Evolutionary conservation across 1,140 invertebrate genomes (phyloP).

Genomic region (Eueides isabella): DNA sequence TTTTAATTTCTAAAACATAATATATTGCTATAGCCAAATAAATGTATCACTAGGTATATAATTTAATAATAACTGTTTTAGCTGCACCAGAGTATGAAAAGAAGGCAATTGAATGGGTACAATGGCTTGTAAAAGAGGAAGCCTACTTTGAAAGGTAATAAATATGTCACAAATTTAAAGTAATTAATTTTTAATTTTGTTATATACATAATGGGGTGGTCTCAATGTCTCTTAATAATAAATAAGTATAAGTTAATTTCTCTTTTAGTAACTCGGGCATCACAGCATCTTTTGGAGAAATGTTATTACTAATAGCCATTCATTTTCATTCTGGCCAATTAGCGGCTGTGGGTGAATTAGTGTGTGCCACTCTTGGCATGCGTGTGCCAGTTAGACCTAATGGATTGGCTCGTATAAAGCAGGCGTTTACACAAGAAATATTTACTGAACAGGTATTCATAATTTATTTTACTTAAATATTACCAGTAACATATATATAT

Average conservation of each 20-base stretch:
- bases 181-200: not conserved
- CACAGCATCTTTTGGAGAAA: constrained; percentile 96
- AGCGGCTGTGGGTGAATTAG: constrained; percentile 95
- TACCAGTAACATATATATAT: not conserved
- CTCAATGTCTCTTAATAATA: not conserved
- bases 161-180: not conserved
- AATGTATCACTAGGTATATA: not conserved
- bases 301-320: constrained; percentile 97
- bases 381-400: constrained; percentile 96
- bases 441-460: constrained; percentile 94
- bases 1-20: not conserved
- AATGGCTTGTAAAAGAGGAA: constrained; percentile 95
- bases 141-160: constrained; percentile 89
- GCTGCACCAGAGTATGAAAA: constrained; percentile 91
- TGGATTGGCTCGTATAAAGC: constrained; percentile 94
- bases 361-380: constrained; percentile 97
- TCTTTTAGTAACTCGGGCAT: constrained; percentile 87
- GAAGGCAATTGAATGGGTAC: constrained; percentile 96
- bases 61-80: constrained; percentile 42
- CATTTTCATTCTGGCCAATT: constrained; percentile 98
- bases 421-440: constrained; percentile 98
- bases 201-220: not conserved
- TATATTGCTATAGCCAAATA: not conserved
- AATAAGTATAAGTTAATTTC: not conserved
- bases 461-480: not conserved